Percentiles rank a stretch among this genome's conserved stretches.
Conservation (phyloP, 2,797 vertebrate genomes). For the Yasuhikotakia modesta region DNA sequence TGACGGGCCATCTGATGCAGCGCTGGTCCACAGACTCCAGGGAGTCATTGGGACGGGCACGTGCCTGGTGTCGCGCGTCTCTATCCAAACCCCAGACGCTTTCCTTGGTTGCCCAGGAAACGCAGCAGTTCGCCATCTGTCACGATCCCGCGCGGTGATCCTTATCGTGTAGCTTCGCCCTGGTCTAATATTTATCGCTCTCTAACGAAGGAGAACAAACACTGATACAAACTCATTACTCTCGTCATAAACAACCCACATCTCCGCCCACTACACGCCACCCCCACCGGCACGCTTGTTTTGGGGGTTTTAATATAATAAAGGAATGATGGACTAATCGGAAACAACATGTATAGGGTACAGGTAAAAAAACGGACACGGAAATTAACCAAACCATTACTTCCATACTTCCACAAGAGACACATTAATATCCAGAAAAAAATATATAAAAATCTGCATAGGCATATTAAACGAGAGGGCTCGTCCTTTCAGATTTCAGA, state of each 20-base stretch:
- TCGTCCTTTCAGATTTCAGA: too few species aligned
- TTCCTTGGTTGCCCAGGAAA: constrained; percentile 74
- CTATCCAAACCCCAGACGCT: constrained; percentile 35
- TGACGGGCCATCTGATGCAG: constrained; percentile 70
- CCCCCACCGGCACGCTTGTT: too few species aligned
- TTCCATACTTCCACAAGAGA: too few species aligned
- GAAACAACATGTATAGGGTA: neutral
- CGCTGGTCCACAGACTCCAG: constrained; percentile 70
- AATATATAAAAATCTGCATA: too few species aligned
- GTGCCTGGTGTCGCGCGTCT: constrained; percentile 44
- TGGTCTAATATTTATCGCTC: constrained; percentile 58
- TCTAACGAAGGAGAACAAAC: constrained; percentile 24
- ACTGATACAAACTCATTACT: constrained; percentile 10
- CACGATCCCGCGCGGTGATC: constrained; percentile 70
- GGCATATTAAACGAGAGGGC: too few species aligned
- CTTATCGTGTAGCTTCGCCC: constrained; percentile 67
- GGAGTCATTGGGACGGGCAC: constrained; percentile 74
- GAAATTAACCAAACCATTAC: neutral
- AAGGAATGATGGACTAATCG: neutral
- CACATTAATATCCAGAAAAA: too few species aligned
- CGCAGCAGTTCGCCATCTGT: constrained; percentile 77
- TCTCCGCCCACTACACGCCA: neutral
- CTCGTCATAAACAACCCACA: constrained; percentile 1
- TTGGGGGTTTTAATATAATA: neutral
- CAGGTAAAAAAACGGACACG: neutral